These are phyloP conservation scores for Triops cancriformis DNA, from an alignment of 1,140 invertebrate species.

Conservation along the genomic window DNA sequence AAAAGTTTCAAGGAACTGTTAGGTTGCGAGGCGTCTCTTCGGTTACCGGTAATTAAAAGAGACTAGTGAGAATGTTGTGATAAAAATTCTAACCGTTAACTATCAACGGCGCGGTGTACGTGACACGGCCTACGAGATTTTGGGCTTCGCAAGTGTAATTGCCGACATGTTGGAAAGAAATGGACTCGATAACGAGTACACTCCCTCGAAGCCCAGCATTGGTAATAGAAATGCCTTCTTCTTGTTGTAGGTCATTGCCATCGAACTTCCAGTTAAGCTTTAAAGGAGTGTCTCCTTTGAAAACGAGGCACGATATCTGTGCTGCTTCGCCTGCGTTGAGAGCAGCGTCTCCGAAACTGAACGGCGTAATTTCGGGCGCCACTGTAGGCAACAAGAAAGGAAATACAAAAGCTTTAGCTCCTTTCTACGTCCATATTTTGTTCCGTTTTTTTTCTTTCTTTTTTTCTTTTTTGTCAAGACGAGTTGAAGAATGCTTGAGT, in stretches of 20 bases:
- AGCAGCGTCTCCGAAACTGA: conserved; percentile 47
- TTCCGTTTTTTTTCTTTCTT: no score
- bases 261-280: conserved; percentile 65
- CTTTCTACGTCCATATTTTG: no score
- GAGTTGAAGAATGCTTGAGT: not conserved
- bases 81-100: conserved; percentile 55
- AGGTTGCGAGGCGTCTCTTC: not conserved
- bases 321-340: conserved; percentile 45
- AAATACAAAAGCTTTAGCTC: not conserved
- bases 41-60: conserved; percentile 30
- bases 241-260: conserved; percentile 42
- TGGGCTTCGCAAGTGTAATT: conserved; percentile 81
- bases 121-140: conserved; percentile 56
- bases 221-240: conserved; percentile 36
- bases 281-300: conserved; percentile 34
- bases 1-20: not conserved
- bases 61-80: no score
- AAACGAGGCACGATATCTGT: conserved; percentile 44
- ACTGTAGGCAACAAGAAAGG: conserved; percentile 39
- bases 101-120: conserved; percentile 52
- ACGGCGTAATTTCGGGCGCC: conserved; percentile 50
- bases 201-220: conserved; percentile 59
- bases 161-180: conserved; percentile 66
- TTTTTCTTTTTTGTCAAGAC: no score
- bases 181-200: conserved; percentile 64